Conservation (phyloP, 1,140 invertebrate species). For the Drosophila orosa region DNA sequence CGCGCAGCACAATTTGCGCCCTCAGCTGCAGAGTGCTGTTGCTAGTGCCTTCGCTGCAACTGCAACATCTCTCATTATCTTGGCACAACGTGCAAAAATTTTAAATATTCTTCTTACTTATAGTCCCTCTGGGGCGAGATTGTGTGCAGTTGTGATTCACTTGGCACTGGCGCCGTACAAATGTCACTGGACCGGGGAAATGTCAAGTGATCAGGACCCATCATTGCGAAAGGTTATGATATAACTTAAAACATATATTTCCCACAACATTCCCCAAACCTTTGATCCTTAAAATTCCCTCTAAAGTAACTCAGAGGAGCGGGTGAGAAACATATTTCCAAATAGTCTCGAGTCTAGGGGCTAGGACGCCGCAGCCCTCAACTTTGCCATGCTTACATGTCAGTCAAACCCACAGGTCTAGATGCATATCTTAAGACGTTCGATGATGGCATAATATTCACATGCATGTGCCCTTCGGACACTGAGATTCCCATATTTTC, state of each 20-base stretch:
- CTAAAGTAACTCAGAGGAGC: background rate
- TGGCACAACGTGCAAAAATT: slow-evolving; percentile 62
- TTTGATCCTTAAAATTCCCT: background rate
- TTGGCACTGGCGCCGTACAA: slow-evolving; percentile 13
- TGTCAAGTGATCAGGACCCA: background rate
- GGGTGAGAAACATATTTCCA: background rate
- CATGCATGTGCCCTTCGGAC: slow-evolving; percentile 59
- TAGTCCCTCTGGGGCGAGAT: slow-evolving; percentile 24
- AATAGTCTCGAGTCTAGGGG: slow-evolving; percentile 27
- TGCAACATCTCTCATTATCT: slow-evolving; percentile 44
- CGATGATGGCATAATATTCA: slow-evolving; percentile 69
- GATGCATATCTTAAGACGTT: slow-evolving; percentile 67
- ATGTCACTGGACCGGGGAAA: background rate
- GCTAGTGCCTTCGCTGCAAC: slow-evolving; percentile 20
- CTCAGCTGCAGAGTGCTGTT: slow-evolving; percentile 59
- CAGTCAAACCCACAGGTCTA: slow-evolving; percentile 60
- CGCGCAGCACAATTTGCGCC: slow-evolving; percentile 62
- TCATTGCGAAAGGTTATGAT: background rate
- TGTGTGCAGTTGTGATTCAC: slow-evolving; percentile 27
- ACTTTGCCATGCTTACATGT: slow-evolving; percentile 62
- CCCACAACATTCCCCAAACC: background rate
- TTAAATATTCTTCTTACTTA: slow-evolving; percentile 46
- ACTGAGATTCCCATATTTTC: slow-evolving; percentile 60
- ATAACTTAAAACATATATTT: background rate
- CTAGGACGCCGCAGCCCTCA: slow-evolving; percentile 16